Conservation (phyloP, 2,113 vertebrate genomes). For the Beaufortia kweichowensis region DNA sequence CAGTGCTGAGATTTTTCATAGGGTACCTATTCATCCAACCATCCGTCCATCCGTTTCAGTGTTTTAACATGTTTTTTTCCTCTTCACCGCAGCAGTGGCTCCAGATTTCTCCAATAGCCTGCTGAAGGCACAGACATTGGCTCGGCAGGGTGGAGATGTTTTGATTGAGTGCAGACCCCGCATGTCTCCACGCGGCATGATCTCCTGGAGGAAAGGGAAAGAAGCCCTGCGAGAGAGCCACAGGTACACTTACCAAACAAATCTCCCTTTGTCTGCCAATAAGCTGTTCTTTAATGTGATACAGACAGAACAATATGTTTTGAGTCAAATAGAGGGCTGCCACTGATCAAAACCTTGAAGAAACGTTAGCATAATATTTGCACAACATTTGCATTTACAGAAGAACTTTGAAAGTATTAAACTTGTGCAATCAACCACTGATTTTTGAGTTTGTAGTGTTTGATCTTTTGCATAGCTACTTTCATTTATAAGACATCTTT, state of each 20-base stretch:
- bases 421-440: too few species aligned
- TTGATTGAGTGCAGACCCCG: conserved; percentile 88
- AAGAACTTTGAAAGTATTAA: neutral
- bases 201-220: conserved; percentile 92
- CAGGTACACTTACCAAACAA: conserved; percentile 59
- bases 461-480: too few species aligned
- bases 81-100: conserved; percentile 64
- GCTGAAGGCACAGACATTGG: conserved; percentile 71
- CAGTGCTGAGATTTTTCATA: too few species aligned
- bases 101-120: conserved; percentile 75
- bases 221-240: conserved; percentile 77
- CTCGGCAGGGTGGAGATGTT: conserved; percentile 83
- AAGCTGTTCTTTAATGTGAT: conserved; percentile 8
- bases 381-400: conserved; percentile 12
- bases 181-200: conserved; percentile 88
- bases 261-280: neutral
- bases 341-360: neutral
- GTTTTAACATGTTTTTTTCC: conserved; percentile 1
- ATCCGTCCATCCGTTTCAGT: neutral
- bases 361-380: too few species aligned
- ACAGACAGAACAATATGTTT: conserved; percentile 13
- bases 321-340: neutral
- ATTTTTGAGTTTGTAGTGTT: too few species aligned
- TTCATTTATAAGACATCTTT: too few species aligned
- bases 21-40: too few species aligned